phyloP scores from a whole-genome alignment of 2,113 vertebrate species.

The Prunella himalayana region DNA sequence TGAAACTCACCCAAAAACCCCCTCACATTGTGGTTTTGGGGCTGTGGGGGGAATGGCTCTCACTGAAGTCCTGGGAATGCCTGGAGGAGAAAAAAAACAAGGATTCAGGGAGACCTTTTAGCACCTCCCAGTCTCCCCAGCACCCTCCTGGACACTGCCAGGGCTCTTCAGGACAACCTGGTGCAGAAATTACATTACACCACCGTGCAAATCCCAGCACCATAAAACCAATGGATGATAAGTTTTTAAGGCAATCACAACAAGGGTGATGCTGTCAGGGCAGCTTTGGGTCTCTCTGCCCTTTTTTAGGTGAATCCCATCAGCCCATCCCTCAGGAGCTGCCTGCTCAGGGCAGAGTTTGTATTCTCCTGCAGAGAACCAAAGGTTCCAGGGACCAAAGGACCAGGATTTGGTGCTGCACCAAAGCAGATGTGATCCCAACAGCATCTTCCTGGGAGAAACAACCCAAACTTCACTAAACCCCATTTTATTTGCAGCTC shows the following conservation, averaged over 20 bases:
- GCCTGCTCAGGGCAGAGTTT: background rate
- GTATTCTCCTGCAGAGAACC: background rate
- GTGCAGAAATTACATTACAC: background rate
- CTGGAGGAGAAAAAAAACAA: background rate
- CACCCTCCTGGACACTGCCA: fast-evolving
- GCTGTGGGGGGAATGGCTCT: fast-evolving
- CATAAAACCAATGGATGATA: background rate
- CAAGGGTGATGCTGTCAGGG: background rate
- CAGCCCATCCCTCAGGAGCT: fast-evolving
- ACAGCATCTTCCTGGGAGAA: background rate
- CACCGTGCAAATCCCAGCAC: background rate
- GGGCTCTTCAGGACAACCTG: background rate
- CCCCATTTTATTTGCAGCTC: background rate
- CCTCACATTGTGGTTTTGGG: fast-evolving
- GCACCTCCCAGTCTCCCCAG: background rate
- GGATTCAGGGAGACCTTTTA: fast-evolving
- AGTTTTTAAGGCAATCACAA: background rate
- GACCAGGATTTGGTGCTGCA: background rate
- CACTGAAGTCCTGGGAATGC: fast-evolving
- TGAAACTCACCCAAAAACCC: fast-evolving
- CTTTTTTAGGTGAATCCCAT: background rate
- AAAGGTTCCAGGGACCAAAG: background rate
- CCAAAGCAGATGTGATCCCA: background rate
- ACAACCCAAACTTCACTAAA: background rate
- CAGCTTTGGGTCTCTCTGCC: background rate